These are phyloP conservation scores for Centropus bengalensis DNA, from an alignment of 2,113 vertebrate genomes.

Conservation along the genomic window DNA sequence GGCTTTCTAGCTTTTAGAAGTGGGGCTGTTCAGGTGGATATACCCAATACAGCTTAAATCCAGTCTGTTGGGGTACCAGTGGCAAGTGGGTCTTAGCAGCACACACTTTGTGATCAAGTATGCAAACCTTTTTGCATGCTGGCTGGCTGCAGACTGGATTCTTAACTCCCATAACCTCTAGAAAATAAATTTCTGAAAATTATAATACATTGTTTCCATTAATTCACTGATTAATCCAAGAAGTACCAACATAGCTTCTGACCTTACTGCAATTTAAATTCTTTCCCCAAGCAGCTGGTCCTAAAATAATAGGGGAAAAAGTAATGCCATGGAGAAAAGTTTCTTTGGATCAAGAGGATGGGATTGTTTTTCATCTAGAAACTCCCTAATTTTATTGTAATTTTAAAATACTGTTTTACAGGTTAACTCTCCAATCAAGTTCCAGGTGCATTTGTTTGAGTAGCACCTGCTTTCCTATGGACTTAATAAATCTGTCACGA, in stretches of 20 bases:
- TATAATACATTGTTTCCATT: background rate
- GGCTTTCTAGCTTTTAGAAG: background rate
- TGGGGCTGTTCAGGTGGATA: background rate
- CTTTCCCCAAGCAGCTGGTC: background rate
- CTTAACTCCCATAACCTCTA: background rate
- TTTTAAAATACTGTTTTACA: slow-evolving; percentile 9
- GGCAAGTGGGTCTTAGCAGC: background rate
- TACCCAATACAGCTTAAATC: background rate
- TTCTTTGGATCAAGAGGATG: background rate
- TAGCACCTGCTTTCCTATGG: slow-evolving; percentile 11
- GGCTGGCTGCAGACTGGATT: background rate
- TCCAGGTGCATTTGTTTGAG: background rate
- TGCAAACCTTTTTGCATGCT: background rate
- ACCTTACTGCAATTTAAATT: background rate
- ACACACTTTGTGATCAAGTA: background rate
- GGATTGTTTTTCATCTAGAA: background rate
- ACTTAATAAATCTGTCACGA: slow-evolving; percentile 80
- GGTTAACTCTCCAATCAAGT: background rate
- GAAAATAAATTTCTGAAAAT: background rate
- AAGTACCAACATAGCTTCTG: background rate
- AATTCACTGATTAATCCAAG: background rate
- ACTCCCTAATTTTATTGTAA: background rate
- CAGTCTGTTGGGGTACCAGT: background rate
- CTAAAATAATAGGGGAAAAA: background rate
- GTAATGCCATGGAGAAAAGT: background rate